Evolutionary conservation across 2,113 vertebrate species (phyloP).

Genomic region (Psammodynastes pulverulentus): DNA sequence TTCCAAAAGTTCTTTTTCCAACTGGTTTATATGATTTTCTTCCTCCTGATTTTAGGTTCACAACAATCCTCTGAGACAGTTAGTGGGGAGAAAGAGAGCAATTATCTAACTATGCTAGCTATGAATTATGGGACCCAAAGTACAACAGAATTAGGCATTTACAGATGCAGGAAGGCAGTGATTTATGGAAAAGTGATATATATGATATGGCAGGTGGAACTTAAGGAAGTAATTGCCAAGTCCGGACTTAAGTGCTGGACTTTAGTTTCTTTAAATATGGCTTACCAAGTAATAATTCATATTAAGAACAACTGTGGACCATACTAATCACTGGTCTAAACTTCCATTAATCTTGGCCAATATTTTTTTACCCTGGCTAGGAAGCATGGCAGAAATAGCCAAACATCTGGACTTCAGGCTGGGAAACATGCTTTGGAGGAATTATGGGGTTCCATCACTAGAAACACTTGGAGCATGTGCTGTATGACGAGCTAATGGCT

Average conservation of each 20-base stretch:
- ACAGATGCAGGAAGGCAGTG: background rate
- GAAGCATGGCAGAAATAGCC: background rate
- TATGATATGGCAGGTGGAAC: background rate
- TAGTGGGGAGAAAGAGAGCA: background rate
- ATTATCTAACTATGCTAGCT: background rate
- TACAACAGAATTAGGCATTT: background rate
- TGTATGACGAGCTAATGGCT: background rate
- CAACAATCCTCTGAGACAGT: background rate
- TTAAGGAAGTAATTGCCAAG: background rate
- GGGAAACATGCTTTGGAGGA: background rate
- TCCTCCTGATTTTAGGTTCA: background rate
- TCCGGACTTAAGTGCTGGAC: background rate
- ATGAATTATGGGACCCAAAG: background rate
- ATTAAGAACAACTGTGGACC: background rate
- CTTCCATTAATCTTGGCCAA: background rate
- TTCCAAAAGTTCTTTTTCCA: background rate
- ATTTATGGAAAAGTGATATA: background rate
- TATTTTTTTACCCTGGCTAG: background rate
- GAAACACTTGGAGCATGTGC: background rate
- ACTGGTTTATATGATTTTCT: background rate
- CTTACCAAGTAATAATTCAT: background rate
- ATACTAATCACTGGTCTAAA: background rate
- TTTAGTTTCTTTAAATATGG: background rate
- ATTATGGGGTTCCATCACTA: background rate
- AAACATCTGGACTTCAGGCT: background rate